Evolutionary conservation across 2,797 vertebrate species (phyloP).

Genomic region (Danio albolineatus): DNA sequence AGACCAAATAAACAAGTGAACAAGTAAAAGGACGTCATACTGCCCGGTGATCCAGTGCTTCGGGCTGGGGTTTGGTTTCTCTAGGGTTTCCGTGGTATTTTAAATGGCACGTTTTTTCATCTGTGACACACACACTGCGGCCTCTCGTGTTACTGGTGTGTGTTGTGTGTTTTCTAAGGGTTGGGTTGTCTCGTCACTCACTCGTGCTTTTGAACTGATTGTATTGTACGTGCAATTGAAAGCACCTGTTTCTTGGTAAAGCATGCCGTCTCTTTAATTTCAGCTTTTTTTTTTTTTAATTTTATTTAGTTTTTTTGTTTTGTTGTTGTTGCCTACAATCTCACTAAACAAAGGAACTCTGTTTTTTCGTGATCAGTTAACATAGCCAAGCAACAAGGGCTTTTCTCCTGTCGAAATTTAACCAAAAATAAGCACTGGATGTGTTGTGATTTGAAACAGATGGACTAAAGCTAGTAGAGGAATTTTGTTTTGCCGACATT

Average conservation of each 20-base stretch:
- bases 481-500: conserved; percentile 62
- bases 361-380: conserved; percentile 58
- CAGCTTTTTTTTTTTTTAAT: neutral
- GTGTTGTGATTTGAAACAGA: conserved; percentile 67
- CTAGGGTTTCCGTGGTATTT: conserved; percentile 61
- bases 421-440: conserved; percentile 80
- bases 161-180: conserved; percentile 46
- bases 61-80: conserved; percentile 68
- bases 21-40: conserved; percentile 43
- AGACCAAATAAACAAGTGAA: conserved; percentile 82
- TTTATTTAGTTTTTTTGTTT: too few species aligned
- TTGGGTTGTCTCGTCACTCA: conserved; percentile 63
- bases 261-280: conserved; percentile 59
- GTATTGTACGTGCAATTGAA: conserved; percentile 64
- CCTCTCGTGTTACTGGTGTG: conserved; percentile 67
- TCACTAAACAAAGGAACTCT: conserved; percentile 60
- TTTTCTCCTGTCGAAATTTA: conserved; percentile 72
- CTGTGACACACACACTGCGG: conserved; percentile 40
- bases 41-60: conserved; percentile 65
- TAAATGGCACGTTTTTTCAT: conserved; percentile 39
- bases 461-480: conserved; percentile 69
- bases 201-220: conserved; percentile 72
- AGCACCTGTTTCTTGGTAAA: conserved; percentile 58
- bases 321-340: conserved; percentile 47
- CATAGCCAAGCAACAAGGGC: conserved; percentile 78